Evolutionary conservation across 2,888 invertebrate species (phyloP), one percentile per base, ranked within the genome.

Genomic region (Crossocerus cetratus): DNA sequence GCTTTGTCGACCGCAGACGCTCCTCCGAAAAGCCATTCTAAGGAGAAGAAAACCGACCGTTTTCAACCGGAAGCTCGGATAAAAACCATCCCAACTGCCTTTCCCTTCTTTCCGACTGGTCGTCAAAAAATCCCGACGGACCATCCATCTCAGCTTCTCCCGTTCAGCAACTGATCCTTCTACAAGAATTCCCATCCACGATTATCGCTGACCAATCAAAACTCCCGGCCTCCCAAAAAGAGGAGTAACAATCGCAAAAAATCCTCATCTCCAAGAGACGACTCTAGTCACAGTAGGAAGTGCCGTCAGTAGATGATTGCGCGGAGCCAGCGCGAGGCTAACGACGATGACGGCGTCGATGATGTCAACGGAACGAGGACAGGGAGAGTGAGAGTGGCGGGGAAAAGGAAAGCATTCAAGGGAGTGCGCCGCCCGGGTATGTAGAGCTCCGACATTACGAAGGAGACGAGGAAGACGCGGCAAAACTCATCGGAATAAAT

Each of bases 361-460:
- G 57, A 66, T 18, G 56, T 45, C 58, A 69, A 57, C 56, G 57
- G 56, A 70, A 61, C 62, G 74, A 64, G 68, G 70, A 65, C 63
- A 68, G 70, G 65, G 76, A 66, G 69, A 56, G 54, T 43, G 22
- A 56, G 44, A 65, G 53, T 65, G 54, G 42, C 58, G 65, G 69
- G 69, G 70, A 49, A 65, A 72, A 56, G 55, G 63, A 65, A 61
- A 65, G 57, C 49, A 16, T 3, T 16, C 4, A 14, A 14, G 49
- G 49, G 14, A 16, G 49, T 16, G 14, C 14, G 4, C 14, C 49
- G 49, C 11, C 49, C 14, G 5, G 5, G 32, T 32, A 49, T 65
- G 65, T 55, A 62, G 65, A 59, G 57, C 49, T 53, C 16, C 58
- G 62, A 55, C 58, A 58, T 45, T 69, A 60, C 56, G 54, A 56